These are phyloP conservation scores for Elgaria multicarinata DNA, from an alignment of 2,113 vertebrate species.

Conservation along the genomic window DNA sequence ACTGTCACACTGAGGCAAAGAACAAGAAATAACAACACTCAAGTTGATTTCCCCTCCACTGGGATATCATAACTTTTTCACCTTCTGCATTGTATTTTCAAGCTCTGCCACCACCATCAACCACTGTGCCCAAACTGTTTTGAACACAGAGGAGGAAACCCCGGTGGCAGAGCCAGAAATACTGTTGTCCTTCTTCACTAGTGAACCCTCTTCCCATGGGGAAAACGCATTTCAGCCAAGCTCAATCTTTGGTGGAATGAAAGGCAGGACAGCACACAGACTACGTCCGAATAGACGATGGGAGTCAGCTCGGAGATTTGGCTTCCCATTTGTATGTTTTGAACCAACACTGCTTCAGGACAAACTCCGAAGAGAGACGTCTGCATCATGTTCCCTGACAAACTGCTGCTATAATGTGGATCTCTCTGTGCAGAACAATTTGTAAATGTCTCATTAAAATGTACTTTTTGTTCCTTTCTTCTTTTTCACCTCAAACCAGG, in stretches of 20 bases:
- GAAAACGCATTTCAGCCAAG: constrained; percentile 33
- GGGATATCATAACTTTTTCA: neutral
- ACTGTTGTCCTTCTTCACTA: neutral
- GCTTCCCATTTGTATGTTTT: constrained; percentile 52
- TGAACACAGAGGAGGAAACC: neutral
- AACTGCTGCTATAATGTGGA: constrained; percentile 52
- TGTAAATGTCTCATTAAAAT: constrained; percentile 74
- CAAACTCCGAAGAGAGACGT: constrained; percentile 53
- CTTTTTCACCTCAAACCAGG: constrained; percentile 56
- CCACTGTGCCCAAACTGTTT: rapidly evolving
- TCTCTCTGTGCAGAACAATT: constrained; percentile 61
- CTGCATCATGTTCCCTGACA: constrained; percentile 69
- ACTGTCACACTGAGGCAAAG: neutral
- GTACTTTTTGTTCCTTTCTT: constrained; percentile 59
- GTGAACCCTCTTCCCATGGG: constrained; percentile 17
- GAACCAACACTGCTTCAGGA: constrained; percentile 63
- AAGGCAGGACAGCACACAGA: constrained; percentile 50
- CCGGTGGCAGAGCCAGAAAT: neutral
- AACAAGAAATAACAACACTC: neutral
- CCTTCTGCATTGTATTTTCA: neutral
- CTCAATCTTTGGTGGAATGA: constrained; percentile 35
- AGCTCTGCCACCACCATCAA: neutral
- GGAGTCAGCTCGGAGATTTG: neutral
- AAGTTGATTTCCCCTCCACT: rapidly evolving
- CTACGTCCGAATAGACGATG: constrained; percentile 17